Evolutionary conservation across 2,888 invertebrate species (phyloP).

Genomic region (Coremacera marginata): DNA sequence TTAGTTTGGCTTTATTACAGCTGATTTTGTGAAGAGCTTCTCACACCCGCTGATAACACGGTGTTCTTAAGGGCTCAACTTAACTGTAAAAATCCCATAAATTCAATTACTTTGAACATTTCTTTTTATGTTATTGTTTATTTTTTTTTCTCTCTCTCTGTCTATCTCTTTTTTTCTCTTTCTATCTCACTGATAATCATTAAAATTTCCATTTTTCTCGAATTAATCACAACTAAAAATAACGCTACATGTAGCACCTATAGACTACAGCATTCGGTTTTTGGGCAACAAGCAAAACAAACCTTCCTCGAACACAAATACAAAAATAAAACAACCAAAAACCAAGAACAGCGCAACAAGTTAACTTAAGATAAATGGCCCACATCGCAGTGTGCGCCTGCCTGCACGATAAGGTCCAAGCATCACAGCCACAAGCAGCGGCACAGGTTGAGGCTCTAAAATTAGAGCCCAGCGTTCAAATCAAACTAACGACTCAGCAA

Average conservation of each 20-base stretch:
- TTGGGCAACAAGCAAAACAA: background rate
- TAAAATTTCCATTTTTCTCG: conserved; percentile 20
- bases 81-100: conserved; percentile 5
- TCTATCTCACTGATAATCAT: background rate
- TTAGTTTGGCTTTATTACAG: too few relatives aligned
- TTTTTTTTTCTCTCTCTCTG: background rate
- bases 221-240: conserved; percentile 4
- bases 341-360: background rate
- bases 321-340: background rate
- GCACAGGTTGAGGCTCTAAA: background rate
- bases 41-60: background rate
- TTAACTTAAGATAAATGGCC: conserved; percentile 24
- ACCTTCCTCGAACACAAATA: background rate
- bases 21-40: background rate
- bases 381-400: conserved; percentile 24
- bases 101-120: conserved; percentile 15
- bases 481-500: conserved; percentile 5
- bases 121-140: background rate
- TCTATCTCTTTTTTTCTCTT: background rate
- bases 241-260: background rate
- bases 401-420: background rate
- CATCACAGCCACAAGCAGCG: background rate
- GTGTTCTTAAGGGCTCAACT: conserved; percentile 9
- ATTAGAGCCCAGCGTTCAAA: conserved; percentile 5
- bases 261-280: background rate